These are phyloP conservation scores for Eupithecia tripunctaria DNA, from an alignment of 2,888 invertebrate genomes.

Conservation along the genomic window DNA sequence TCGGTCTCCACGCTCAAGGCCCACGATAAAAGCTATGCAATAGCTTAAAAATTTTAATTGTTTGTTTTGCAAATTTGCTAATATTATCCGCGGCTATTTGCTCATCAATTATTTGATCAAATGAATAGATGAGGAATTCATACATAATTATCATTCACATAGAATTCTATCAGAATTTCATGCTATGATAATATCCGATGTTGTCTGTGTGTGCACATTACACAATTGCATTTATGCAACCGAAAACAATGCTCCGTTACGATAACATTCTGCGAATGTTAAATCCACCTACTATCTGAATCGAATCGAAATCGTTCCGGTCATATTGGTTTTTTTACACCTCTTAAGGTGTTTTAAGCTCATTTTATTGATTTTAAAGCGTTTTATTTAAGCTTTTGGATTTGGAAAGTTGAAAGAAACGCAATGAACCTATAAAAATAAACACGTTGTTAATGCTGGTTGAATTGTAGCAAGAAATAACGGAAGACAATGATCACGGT, in stretches of 20 bases:
- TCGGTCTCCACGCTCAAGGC: too few species aligned
- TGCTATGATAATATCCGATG: background rate
- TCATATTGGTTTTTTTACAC: background rate
- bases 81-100: too few species aligned
- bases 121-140: too few species aligned
- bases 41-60: too few species aligned
- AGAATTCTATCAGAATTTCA: background rate
- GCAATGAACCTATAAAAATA: constrained; percentile 23
- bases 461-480: constrained; percentile 16
- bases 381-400: constrained; percentile 3
- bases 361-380: background rate
- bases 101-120: too few species aligned
- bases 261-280: constrained; percentile 20
- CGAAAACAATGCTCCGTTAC: constrained; percentile 24
- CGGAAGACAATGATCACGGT: constrained; percentile 24
- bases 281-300: constrained; percentile 8
- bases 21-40: too few species aligned
- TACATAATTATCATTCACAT: background rate
- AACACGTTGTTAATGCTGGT: constrained; percentile 20
- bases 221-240: constrained; percentile 31
- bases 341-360: background rate
- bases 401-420: constrained; percentile 27
- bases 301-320: constrained; percentile 7
- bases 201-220: constrained; percentile 20
- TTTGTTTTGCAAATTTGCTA: too few species aligned